Base-by-base conservation (phyloP, 30 jellyfish, hydroid and myxozoan genomes). In the Cassiopea andromeda region DNA sequence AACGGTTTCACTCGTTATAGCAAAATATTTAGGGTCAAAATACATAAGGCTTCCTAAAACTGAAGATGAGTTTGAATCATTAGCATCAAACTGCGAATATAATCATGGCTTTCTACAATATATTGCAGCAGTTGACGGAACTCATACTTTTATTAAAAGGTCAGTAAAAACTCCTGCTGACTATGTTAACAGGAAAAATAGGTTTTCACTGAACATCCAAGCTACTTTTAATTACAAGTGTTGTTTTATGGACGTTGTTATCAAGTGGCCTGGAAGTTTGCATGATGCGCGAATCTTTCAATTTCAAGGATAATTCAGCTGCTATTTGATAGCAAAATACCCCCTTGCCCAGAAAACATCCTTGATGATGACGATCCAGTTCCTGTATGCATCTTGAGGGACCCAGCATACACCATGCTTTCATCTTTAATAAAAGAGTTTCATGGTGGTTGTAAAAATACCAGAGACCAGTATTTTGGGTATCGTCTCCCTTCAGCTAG, bases 261-360 rank as follows among this genome's bases (percentile, higher is more conserved):
- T 54, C 64, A 10, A 54, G 7, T 54, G 64, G 64, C 93, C 81
- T 1, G 89, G 88, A 1, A 48, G 88, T 47, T 78, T 85, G 38
- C 93, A 87, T 77, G 94, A 87, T 61, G 94, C 94, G 45, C 15
- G 94, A 43, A 77, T 87, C 14, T 87, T 87, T 46, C 83, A n/a
- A 50, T 50, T 68, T 88, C 91, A 48, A 19, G 5, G 91, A 9
- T 88, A 7, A 2, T 2, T 68, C 18, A 60, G 49, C 44, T 13
- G 77, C 48, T 88, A 44, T 60, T 46, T 17, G 73, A 86, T 1
- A 49, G 89, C 19, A 54, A 88, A 19, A 86, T 86, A 4, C 94
- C 89, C 14, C 71, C 48, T 1, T 12, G 61, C 58, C 83, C 82
- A 10, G 75, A 74, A 69, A 54, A 38, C 17, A 57, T 86, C 17